Conservation (phyloP, 1,140 invertebrate species). For the Drosophila nebulosa region DNA sequence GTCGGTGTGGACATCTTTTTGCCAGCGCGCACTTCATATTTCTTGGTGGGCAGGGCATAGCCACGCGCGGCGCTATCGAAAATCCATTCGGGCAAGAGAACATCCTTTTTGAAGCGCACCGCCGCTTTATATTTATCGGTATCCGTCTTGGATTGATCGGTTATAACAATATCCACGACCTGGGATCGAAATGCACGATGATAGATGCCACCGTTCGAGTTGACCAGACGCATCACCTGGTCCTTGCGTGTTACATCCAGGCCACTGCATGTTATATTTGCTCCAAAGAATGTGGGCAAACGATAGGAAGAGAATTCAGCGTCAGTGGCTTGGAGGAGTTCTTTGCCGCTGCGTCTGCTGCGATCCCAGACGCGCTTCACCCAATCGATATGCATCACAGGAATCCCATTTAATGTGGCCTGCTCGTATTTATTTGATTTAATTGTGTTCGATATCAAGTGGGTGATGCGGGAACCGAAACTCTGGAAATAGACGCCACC, state of each 20-base stretch:
- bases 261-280: conserved; percentile 90
- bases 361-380: conserved; percentile 89
- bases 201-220: conserved; percentile 86
- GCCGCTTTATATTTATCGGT: conserved; percentile 93
- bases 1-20: conserved; percentile 73
- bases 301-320: conserved; percentile 85
- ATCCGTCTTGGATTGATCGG: conserved; percentile 82
- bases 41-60: conserved; percentile 86
- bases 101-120: conserved; percentile 87
- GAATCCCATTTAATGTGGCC: conserved; percentile 86
- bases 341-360: conserved; percentile 80
- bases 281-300: conserved; percentile 90
- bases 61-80: conserved; percentile 88
- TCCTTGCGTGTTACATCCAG: conserved; percentile 85
- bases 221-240: conserved; percentile 86
- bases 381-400: conserved; percentile 91
- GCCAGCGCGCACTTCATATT: conserved; percentile 82
- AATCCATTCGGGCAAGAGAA: conserved; percentile 89
- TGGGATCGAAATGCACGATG: conserved; percentile 82
- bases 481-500: conserved; percentile 88
- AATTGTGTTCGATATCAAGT: conserved; percentile 90
- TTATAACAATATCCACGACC: conserved; percentile 77
- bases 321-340: conserved; percentile 85
- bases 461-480: conserved; percentile 88
- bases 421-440: conserved; percentile 89